Conservation (phyloP, 2,797 vertebrate species). For the Enteromius paludinosus region DNA sequence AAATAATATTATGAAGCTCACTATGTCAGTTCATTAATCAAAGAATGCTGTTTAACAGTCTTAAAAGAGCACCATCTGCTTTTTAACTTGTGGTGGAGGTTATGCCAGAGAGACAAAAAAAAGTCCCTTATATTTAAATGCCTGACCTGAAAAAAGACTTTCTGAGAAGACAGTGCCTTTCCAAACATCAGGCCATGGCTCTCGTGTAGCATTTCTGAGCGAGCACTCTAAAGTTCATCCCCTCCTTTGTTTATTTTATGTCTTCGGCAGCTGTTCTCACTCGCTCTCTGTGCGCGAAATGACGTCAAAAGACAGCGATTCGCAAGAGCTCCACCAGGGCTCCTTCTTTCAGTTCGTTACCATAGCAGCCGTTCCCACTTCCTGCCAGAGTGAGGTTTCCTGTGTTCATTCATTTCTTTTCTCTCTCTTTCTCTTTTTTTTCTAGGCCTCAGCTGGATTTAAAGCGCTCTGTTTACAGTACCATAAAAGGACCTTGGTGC, state of each 20-base stretch:
- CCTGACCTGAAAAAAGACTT: constrained; percentile 59
- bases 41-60: constrained; percentile 2
- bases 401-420: constrained; percentile 84
- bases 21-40: constrained; percentile 11
- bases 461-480: constrained; percentile 77
- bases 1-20: background rate
- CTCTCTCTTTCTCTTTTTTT: constrained; percentile 54
- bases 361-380: constrained; percentile 84
- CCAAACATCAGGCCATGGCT: constrained; percentile 50
- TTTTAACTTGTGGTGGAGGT: constrained; percentile 12
- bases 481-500: constrained; percentile 79
- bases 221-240: constrained; percentile 63
- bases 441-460: constrained; percentile 69
- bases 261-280: constrained; percentile 71
- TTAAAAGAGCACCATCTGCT: constrained; percentile 19
- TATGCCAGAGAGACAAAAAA: background rate
- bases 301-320: constrained; percentile 78
- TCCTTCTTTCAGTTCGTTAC: constrained; percentile 80
- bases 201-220: constrained; percentile 59
- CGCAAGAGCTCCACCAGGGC: constrained; percentile 70
- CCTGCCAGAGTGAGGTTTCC: constrained; percentile 82
- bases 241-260: constrained; percentile 67
- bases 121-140: background rate
- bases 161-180: constrained; percentile 59
- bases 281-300: constrained; percentile 74